Evolutionary conservation across 2,113 vertebrate species (phyloP).

Genomic region (Melozone crissalis): DNA sequence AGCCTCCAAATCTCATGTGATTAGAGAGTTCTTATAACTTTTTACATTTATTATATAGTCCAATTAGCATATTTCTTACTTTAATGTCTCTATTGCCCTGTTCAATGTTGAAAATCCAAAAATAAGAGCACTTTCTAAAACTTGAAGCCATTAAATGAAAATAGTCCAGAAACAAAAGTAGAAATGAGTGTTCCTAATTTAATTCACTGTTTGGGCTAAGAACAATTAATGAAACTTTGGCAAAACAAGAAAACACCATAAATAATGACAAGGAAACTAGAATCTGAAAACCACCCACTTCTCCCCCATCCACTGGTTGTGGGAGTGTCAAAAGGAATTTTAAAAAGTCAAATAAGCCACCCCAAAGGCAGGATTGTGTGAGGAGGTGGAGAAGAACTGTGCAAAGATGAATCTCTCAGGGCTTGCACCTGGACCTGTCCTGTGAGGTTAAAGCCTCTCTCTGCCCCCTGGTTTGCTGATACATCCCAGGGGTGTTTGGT

Average conservation of each 20-base stretch:
- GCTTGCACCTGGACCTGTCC: neutral
- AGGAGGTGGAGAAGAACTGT: neutral
- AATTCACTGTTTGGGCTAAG: neutral
- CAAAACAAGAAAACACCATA: neutral
- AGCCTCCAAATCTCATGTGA: conserved; percentile 4
- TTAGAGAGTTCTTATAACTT: conserved; percentile 30
- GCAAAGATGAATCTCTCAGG: neutral
- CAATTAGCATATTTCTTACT: conserved; percentile 43
- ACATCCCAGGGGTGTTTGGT: neutral
- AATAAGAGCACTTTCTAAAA: neutral
- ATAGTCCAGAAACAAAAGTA: neutral
- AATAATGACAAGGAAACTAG: neutral
- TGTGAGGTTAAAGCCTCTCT: neutral
- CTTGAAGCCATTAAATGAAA: neutral
- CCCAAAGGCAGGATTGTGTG: neutral
- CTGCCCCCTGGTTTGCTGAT: accelerated
- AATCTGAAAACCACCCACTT: neutral
- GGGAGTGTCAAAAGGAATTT: neutral
- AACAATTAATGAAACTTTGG: neutral
- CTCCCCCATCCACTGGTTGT: neutral
- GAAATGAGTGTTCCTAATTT: neutral
- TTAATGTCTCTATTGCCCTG: conserved; percentile 11
- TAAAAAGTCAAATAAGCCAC: neutral
- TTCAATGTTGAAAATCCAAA: neutral
- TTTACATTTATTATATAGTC: conserved; percentile 12